Evolutionary conservation across 2,888 invertebrate genomes (phyloP).

Genomic region (Argynnis bischoffii): DNA sequence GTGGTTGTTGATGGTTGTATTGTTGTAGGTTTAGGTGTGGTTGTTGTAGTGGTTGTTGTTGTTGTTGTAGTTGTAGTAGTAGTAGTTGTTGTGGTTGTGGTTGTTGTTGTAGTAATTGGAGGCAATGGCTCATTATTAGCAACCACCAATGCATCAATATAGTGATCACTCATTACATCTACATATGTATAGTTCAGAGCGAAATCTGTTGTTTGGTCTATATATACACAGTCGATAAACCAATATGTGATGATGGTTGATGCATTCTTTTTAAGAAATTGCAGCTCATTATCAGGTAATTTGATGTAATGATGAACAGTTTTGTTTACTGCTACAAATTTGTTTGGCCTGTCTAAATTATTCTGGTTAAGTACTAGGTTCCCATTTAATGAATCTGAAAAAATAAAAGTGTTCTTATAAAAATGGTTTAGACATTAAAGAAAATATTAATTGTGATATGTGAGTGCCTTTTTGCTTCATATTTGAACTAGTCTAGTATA

Average conservation of each 20-base stretch:
- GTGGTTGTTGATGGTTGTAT: slow-evolving; percentile 42
- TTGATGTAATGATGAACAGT: slow-evolving; percentile 82
- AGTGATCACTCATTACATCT: slow-evolving; percentile 81
- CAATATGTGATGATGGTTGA: slow-evolving; percentile 85
- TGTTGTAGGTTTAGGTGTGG: slow-evolving; percentile 48
- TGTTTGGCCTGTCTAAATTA: slow-evolving; percentile 75
- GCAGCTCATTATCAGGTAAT: slow-evolving; percentile 83
- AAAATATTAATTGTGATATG: too few relatives aligned
- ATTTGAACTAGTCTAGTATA: too few relatives aligned
- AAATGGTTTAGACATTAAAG: too few relatives aligned
- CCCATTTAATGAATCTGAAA: slow-evolving; percentile 86
- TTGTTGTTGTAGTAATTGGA: slow-evolving; percentile 75
- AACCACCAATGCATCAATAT: slow-evolving; percentile 87
- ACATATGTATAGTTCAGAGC: slow-evolving; percentile 85
- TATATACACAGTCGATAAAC: slow-evolving; percentile 90
- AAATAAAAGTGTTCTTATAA: slow-evolving; percentile 15
- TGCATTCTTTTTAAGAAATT: slow-evolving; percentile 78
- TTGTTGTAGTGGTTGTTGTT: slow-evolving; percentile 54
- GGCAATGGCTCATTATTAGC: slow-evolving; percentile 85
- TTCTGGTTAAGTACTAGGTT: slow-evolving; percentile 85
- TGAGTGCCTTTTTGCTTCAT: too few relatives aligned
- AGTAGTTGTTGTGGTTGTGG: slow-evolving; percentile 72
- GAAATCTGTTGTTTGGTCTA: slow-evolving; percentile 84
- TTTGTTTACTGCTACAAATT: slow-evolving; percentile 85
- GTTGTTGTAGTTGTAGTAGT: slow-evolving; percentile 67